Evolutionary conservation across 2,888 invertebrate genomes (phyloP), one percentile per base, ranked within the genome.

Genomic region (Drosophila setosimentum): DNA sequence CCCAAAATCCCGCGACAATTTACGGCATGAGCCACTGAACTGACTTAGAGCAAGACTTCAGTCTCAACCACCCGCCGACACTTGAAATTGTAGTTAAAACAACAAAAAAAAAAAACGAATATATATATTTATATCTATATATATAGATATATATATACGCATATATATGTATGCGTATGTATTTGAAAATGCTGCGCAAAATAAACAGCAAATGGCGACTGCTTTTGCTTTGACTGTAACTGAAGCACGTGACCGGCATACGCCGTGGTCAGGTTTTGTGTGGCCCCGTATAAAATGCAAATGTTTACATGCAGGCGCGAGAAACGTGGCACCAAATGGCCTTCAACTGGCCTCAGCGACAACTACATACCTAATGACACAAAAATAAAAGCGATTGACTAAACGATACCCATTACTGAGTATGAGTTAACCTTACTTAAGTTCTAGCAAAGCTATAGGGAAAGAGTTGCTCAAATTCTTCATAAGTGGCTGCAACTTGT

Each of bases 161-260:
- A 29, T 53, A 53, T 27, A 10, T 49, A 55, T 40, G 62, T 18
- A 29, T 58, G 59, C 60, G 49, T 62, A 21, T 42, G 6, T 42
- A 13, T 45, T 24, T 24, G 16, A 68, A 58, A 72, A 65, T 45
- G 57, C 37, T 64, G 57, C 16, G 42, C 33, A 64, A 77, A 79
- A 73, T 69, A 76, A 76, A 73, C 72, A 55, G 45, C 59, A 64
- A 74, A 57, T 51, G 48, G 37, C 51, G 45, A 24, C 55, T 57
- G 68, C 48, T 18, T 58, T 53, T 24, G 45, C 45, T 45, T 45
- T 45, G 45, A 16, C 73, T 66, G 67, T 60, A 70, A 62, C 50
- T 61, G 75, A 70, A 70, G 80, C 85, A 83, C 82, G 82, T 83
- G 82, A 78, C 80, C 76, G 68, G 83, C 75, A 83, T 83, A 63